These are phyloP conservation scores for Channa argus DNA, from an alignment of 2,113 vertebrate genomes.

Conservation along the genomic window DNA sequence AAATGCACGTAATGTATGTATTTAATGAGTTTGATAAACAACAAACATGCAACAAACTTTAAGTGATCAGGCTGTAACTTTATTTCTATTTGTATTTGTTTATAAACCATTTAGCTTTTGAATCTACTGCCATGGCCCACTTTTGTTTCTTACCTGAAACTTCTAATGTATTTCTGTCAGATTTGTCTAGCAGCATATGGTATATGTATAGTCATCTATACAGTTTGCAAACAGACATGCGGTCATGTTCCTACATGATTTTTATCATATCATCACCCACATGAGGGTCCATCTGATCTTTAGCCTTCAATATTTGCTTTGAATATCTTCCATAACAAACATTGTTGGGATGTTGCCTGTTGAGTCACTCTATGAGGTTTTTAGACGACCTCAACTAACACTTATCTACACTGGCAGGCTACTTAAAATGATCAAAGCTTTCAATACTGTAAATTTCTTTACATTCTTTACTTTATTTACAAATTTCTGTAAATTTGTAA, in stretches of 20 bases:
- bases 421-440: constrained; percentile 12
- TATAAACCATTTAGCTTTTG: not conserved
- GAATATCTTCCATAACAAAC: constrained; percentile 40
- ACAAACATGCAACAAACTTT: not conserved
- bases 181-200: no score
- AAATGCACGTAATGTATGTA: not conserved
- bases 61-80: no score
- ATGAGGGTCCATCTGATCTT: constrained; percentile 32
- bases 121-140: not conserved
- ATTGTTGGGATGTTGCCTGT: constrained; percentile 25
- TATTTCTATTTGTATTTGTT: not conserved
- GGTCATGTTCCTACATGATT: constrained; percentile 35
- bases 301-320: constrained; percentile 32
- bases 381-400: constrained; percentile 8
- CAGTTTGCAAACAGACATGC: constrained; percentile 15
- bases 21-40: not conserved
- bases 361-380: constrained; percentile 6
- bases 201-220: no score
- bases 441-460: not conserved
- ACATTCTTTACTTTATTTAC: no score
- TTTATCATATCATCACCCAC: constrained; percentile 38
- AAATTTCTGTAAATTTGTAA: no score
- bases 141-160: no score
- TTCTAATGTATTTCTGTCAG: no score
- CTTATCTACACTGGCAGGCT: not conserved